These are phyloP conservation scores for Eptatretus atami DNA, from an alignment of 2,797 vertebrate species.

Conservation along the genomic window DNA sequence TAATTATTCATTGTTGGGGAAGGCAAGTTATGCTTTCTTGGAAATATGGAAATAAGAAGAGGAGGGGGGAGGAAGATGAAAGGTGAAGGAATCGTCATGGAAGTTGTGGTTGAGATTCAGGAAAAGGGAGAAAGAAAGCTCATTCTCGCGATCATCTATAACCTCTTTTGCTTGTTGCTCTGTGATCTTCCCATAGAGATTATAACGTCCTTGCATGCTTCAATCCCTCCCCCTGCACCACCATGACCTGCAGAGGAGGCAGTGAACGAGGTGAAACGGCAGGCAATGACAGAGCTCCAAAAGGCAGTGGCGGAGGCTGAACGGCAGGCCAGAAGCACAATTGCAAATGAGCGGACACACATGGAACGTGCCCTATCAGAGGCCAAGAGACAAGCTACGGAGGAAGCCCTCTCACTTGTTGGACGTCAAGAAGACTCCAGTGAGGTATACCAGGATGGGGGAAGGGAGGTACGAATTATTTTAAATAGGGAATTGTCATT, in stretches of 20 bases:
- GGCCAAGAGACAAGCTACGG: slow-evolving; percentile 68
- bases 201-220: slow-evolving; percentile 10
- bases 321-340: slow-evolving; percentile 76
- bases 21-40: too few relatives aligned
- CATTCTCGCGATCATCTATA: too few relatives aligned
- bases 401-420: slow-evolving; percentile 57
- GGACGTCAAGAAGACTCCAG: slow-evolving; percentile 94
- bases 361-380: slow-evolving; percentile 78
- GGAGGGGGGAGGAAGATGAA: too few relatives aligned
- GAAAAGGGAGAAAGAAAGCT: too few relatives aligned
- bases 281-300: slow-evolving; percentile 89
- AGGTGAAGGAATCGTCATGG: too few relatives aligned
- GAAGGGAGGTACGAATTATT: fast-evolving
- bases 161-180: too few relatives aligned
- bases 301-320: slow-evolving; percentile 78
- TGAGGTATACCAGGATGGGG: slow-evolving; percentile 29
- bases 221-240: not conserved
- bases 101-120: too few relatives aligned
- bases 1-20: too few relatives aligned
- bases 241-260: slow-evolving; percentile 43
- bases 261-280: slow-evolving; percentile 81
- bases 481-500: not conserved
- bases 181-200: not conserved
- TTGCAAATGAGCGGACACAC: slow-evolving; percentile 61
- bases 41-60: too few relatives aligned